A percentile compares a stretch with the other conserved stretches of the same genome.
Conservation (phyloP, 2,113 vertebrate species). For the Aramus guarauna region DNA sequence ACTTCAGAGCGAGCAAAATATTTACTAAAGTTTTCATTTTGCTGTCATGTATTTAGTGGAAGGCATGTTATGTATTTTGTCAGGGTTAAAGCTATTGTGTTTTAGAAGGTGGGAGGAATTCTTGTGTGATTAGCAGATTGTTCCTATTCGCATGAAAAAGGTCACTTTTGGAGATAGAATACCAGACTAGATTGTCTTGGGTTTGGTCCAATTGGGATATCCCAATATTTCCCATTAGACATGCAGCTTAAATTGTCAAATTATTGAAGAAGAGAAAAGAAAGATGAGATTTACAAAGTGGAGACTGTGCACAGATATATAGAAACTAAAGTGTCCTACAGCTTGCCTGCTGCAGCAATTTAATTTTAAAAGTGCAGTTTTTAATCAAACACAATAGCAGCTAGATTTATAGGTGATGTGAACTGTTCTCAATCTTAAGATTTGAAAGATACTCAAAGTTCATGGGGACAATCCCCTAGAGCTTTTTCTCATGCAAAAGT, state of each 20-base stretch:
- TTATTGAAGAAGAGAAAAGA: neutral
- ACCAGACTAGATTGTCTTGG: neutral
- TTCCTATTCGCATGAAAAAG: neutral
- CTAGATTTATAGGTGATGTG: neutral
- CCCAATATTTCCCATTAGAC: neutral
- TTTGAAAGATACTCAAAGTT: neutral
- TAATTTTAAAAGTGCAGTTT: neutral
- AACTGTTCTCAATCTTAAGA: neutral
- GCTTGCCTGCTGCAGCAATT: neutral
- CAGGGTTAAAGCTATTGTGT: neutral
- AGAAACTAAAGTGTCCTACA: neutral
- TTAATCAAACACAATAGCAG: neutral
- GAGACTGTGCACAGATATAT: neutral
- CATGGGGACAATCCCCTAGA: neutral
- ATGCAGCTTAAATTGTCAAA: neutral
- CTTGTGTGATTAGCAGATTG: neutral
- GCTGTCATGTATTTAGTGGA: neutral
- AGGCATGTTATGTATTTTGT: neutral
- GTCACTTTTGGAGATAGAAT: neutral
- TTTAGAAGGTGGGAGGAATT: neutral
- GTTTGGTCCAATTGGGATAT: neutral
- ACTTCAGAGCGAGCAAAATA: neutral
- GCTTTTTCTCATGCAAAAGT: slow-evolving; percentile 8
- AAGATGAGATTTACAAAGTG: neutral
- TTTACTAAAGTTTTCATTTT: neutral